A percentile compares a stretch with the other conserved stretches of the same genome.
Conservation (phyloP, 1,140 invertebrate genomes). For the Coelopa frigida region DNA sequence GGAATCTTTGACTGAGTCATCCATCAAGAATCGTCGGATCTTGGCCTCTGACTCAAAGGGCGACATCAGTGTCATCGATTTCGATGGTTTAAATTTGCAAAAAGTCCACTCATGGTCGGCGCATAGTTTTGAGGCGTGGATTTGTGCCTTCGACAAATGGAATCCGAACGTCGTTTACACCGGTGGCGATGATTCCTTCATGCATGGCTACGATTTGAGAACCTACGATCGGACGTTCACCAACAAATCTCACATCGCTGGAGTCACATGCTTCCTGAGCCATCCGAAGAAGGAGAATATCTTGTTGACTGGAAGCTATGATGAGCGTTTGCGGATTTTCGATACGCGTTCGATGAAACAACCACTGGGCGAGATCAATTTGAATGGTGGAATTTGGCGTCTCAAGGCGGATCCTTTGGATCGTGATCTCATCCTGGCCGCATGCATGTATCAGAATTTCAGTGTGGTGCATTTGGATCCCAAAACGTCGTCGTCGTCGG, state of each 20-base stretch:
- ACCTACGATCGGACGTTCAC: slow-evolving; percentile 34
- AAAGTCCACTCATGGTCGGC: slow-evolving; percentile 51
- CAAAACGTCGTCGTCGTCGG: too few species aligned
- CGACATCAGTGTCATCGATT: slow-evolving; percentile 50
- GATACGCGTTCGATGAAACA: slow-evolving; percentile 66
- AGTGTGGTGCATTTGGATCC: slow-evolving; percentile 54
- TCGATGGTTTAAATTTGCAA: slow-evolving; percentile 39
- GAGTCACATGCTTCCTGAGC: slow-evolving; percentile 76
- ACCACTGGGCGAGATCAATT: slow-evolving; percentile 50
- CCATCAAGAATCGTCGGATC: slow-evolving; percentile 46
- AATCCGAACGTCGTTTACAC: slow-evolving; percentile 60
- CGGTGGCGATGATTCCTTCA: slow-evolving; percentile 79
- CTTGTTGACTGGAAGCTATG: slow-evolving; percentile 81
- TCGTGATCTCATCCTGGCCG: slow-evolving; percentile 57
- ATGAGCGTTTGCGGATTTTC: slow-evolving; percentile 73
- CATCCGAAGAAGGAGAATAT: slow-evolving; percentile 58
- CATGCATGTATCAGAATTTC: slow-evolving; percentile 86
- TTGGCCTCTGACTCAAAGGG: slow-evolving; percentile 74
- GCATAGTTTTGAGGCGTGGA: slow-evolving; percentile 85
- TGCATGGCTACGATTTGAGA: slow-evolving; percentile 68
- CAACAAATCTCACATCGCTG: slow-evolving; percentile 61
- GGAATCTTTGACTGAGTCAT: too few species aligned
- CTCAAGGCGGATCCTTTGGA: slow-evolving; percentile 71
- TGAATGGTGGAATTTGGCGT: slow-evolving; percentile 80
- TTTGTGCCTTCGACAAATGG: slow-evolving; percentile 73